A percentile compares a stretch with the other conserved stretches of the same genome.
Evolutionary conservation across 2,797 vertebrate genomes (phyloP).

Genomic region (Tadarida brasiliensis): DNA sequence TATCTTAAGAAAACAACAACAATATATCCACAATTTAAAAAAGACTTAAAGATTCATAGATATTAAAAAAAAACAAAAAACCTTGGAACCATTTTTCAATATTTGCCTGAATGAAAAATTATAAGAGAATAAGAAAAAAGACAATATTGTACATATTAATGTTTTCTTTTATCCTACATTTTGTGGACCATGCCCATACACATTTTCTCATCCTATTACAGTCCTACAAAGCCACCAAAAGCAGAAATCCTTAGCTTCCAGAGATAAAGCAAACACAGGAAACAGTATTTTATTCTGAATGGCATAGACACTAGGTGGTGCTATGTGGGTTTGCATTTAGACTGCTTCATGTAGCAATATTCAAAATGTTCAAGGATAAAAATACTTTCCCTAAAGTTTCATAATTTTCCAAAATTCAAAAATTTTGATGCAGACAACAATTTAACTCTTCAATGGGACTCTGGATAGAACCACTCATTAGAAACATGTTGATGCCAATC

Average conservation of each 20-base stretch:
- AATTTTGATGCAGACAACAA: not conserved
- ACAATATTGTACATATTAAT: not conserved
- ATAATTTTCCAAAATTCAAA: not conserved
- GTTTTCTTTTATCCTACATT: not conserved
- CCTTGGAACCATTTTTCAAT: constrained; percentile 41
- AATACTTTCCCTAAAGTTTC: not conserved
- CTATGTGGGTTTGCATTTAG: constrained; percentile 58
- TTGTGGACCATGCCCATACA: not conserved
- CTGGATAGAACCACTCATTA: not conserved
- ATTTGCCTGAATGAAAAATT: constrained; percentile 12
- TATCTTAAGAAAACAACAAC: constrained; percentile 1
- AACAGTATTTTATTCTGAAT: constrained; percentile 36
- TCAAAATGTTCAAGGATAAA: constrained; percentile 34
- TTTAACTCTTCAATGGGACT: not conserved
- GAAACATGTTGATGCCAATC: constrained; percentile 19
- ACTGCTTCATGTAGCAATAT: not conserved
- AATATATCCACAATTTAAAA: not conserved
- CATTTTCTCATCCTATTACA: not conserved
- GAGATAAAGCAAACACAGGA: constrained; percentile 67
- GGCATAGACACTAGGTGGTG: constrained; percentile 84
- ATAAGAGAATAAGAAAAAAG: not conserved
- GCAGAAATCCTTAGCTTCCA: constrained; percentile 51
- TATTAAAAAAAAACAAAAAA: constrained; percentile 73
- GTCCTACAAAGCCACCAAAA: not conserved
- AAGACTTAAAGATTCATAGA: constrained; percentile 8